Base-by-base conservation (phyloP, 2,888 invertebrate genomes). In the Hedya salicella region DNA sequence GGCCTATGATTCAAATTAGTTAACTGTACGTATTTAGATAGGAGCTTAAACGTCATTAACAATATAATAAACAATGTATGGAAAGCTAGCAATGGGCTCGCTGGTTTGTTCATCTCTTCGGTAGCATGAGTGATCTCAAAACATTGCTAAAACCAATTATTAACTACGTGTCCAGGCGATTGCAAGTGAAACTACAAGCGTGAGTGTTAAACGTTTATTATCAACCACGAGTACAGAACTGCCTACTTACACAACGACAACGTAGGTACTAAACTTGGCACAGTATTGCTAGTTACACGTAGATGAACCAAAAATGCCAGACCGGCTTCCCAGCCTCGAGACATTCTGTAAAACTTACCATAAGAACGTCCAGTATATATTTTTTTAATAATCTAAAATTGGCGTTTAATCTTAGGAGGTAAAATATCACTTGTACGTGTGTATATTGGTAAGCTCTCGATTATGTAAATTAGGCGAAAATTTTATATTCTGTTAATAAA, bases 161-260 rank as follows among this genome's bases (percentile, higher is more conserved):
- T 25, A 25, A 25, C 25, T 46, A 44, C 46, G 44, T 57, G 32
- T 16, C n/a, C 25, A 25, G 46, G 49, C 39, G 17, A 16, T 19
- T 49, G 59, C 52, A 16, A 44, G 48, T 46, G 53, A 68, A 68
- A 75, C 71, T 67, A 54, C 62, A 69, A 67, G 62, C 77, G 73
- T 76, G 80, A 83, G 85, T 89, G 86, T 86, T 80, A 87, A 87
- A 88, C 79, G 82, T 90, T 91, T 89, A 89, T 88, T 89, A 82
- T 83, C 76, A 88, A 87, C 79, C 81, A 81, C 60, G 21, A 54
- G 40, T 60, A 61, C 61, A 65, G 16, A 6, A 17, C 57, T 57
- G 57, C 57, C 49, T 64, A 61, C 40, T 46, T 32, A 59, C 42
- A 40, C n/a, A 17, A 53, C 40, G 25, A 46, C 40, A 53, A 52